phyloP scores from a whole-genome alignment of 2,113 vertebrate species.

The Ictalurus punctatus region DNA sequence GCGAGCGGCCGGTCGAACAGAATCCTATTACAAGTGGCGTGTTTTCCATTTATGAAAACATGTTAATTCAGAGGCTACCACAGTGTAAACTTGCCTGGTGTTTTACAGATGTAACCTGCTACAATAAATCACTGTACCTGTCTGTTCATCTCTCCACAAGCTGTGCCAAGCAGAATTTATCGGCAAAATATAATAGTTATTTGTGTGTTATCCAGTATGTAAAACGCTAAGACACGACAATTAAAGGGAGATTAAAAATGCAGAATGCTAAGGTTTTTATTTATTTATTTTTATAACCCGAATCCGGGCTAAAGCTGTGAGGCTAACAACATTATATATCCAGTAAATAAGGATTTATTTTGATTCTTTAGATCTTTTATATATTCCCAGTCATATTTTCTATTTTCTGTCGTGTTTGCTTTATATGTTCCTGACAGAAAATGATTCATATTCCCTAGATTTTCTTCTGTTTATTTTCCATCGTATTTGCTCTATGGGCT shows the following conservation, averaged over 20 bases:
- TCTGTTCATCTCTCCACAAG: conserved; percentile 60
- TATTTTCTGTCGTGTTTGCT: not conserved
- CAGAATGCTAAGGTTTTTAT: too few relatives aligned
- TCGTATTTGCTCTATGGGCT: not conserved
- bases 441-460: not conserved
- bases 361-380: not conserved
- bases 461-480: conserved; percentile 36
- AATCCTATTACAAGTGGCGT: conserved; percentile 70
- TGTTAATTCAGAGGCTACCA: conserved; percentile 70
- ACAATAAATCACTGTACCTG: conserved; percentile 73
- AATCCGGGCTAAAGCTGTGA: not conserved
- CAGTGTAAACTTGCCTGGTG: conserved; percentile 73
- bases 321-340: too few relatives aligned
- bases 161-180: conserved; percentile 62
- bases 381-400: not conserved
- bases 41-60: conserved; percentile 77
- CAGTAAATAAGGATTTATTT: not conserved
- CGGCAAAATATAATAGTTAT: conserved; percentile 62
- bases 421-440: not conserved
- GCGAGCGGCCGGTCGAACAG: conserved; percentile 60
- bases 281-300: not conserved
- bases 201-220: conserved; percentile 66
- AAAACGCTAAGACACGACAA: not conserved
- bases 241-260: not conserved
- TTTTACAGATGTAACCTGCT: conserved; percentile 76